Evolutionary conservation across 1,140 invertebrate genomes (phyloP).

Genomic region (Metaphire vulgaris): DNA sequence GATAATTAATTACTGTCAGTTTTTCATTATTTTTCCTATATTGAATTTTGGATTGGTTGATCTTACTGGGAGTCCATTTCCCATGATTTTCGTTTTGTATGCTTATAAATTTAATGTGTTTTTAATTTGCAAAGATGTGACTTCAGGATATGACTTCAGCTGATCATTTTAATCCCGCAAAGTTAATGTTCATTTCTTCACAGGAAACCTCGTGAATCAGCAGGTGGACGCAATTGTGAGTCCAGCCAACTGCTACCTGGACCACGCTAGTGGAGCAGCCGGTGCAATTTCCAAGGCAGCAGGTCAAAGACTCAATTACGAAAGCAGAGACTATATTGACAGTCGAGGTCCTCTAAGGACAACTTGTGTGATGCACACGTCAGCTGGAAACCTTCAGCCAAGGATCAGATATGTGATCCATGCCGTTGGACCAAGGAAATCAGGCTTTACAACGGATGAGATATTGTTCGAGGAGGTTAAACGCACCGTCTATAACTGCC

Average conservation of each 20-base stretch:
- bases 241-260: slow-evolving; percentile 22
- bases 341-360: not conserved
- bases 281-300: slow-evolving; percentile 25
- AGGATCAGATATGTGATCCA: slow-evolving; percentile 24
- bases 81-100: not conserved
- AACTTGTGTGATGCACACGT: slow-evolving; percentile 5
- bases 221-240: slow-evolving; percentile 24
- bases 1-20: not conserved
- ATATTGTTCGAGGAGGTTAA: not conserved
- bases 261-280: slow-evolving; percentile 18
- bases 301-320: slow-evolving; percentile 7
- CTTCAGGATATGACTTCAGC: not conserved
- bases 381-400: slow-evolving; percentile 20
- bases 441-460: not conserved
- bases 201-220: slow-evolving; percentile 11
- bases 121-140: not conserved
- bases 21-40: not conserved
- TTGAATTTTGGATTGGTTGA: no score
- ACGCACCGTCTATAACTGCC: slow-evolving; percentile 35
- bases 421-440: slow-evolving; percentile 18
- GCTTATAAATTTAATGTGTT: not conserved
- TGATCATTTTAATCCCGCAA: not conserved
- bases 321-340: slow-evolving; percentile 16
- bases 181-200: not conserved
- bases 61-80: not conserved